A percentile compares a stretch with the other conserved stretches of the same genome.
Conservation (phyloP, 2,113 vertebrate species). For the Tauraco erythrolophus region DNA sequence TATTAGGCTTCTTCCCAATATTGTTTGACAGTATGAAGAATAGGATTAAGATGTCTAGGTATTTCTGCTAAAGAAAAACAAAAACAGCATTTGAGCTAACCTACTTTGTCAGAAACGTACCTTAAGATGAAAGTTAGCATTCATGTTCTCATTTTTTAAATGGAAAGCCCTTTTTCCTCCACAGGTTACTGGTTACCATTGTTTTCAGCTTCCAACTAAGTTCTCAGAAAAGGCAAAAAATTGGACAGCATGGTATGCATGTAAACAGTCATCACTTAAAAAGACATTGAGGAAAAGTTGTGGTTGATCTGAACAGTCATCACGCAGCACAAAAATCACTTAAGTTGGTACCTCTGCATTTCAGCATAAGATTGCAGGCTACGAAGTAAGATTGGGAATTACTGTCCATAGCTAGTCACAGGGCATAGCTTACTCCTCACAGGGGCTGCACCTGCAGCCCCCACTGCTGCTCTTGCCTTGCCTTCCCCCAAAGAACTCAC, state of each 20-base stretch:
- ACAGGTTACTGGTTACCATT: background rate
- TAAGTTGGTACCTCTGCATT: background rate
- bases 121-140: background rate
- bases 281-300: background rate
- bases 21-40: background rate
- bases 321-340: background rate
- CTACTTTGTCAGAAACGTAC: background rate
- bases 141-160: background rate
- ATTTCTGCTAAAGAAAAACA: background rate
- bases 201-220: background rate
- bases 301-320: background rate
- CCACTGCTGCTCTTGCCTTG: background rate
- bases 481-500: background rate
- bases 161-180: background rate
- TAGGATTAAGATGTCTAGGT: background rate
- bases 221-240: background rate
- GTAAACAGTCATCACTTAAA: background rate
- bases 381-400: background rate
- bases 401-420: background rate
- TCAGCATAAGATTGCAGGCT: background rate
- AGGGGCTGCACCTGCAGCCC: fast-evolving
- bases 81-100: background rate
- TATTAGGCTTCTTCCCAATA: background rate
- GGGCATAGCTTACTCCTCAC: fast-evolving
- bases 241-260: background rate